Percentiles rank a stretch among this genome's conserved stretches.
phyloP scores from a whole-genome alignment of 2,888 invertebrate species.

The Pomacea canaliculata region DNA sequence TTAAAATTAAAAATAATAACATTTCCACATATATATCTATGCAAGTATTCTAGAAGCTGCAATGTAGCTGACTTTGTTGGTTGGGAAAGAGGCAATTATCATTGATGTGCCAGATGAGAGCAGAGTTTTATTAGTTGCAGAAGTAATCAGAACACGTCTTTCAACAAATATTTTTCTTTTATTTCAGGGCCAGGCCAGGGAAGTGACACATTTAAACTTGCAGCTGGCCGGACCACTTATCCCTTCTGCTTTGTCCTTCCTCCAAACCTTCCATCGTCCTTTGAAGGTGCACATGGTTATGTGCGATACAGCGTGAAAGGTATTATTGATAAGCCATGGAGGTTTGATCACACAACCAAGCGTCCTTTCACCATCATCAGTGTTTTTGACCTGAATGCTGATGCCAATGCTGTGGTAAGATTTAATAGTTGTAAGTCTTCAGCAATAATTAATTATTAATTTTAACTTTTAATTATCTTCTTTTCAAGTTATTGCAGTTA shows the following conservation, averaged over 20 bases:
- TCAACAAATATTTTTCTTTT: neutral
- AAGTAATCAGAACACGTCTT: too few relatives aligned
- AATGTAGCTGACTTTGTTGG: too few relatives aligned
- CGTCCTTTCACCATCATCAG: conserved; percentile 85
- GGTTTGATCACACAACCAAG: conserved; percentile 86
- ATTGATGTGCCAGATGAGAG: too few relatives aligned
- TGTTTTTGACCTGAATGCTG: conserved; percentile 82
- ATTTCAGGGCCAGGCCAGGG: conserved; percentile 32
- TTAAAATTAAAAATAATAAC: too few relatives aligned
- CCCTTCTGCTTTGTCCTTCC: conserved; percentile 84
- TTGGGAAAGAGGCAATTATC: too few relatives aligned
- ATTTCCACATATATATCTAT: too few relatives aligned
- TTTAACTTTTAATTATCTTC: too few relatives aligned
- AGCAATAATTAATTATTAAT: too few relatives aligned
- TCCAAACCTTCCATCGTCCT: conserved; percentile 65
- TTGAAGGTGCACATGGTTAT: conserved; percentile 72
- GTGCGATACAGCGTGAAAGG: conserved; percentile 88
- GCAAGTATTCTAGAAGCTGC: too few relatives aligned
- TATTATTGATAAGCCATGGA: conserved; percentile 84
- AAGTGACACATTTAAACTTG: conserved; percentile 71
- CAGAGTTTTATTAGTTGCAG: too few relatives aligned
- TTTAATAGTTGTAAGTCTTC: too few relatives aligned
- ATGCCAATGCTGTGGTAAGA: conserved; percentile 34
- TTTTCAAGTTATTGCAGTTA: too few relatives aligned
- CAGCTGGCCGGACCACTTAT: conserved; percentile 79